Evolutionary conservation across 1,140 invertebrate species (phyloP), one percentile per base, ranked within the genome.

Genomic region (Drosophila bocqueti): DNA sequence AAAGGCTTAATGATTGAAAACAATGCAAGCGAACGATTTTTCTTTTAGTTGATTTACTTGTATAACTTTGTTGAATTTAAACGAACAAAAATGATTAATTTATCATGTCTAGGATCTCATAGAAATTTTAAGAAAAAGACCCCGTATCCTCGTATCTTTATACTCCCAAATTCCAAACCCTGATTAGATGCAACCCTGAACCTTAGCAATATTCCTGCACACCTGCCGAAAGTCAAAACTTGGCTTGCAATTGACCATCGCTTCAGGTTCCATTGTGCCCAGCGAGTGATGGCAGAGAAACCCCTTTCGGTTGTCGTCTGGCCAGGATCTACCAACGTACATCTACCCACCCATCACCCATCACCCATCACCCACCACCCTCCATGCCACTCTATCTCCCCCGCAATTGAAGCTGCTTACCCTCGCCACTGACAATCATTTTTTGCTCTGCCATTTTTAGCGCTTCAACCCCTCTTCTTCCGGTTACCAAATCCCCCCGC

Each of bases 171-270:
- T 26, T 3, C 21, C 21, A 24, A 57, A 40, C 1, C 21, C 54
- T 11, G 2, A 7, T 0, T 26, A 57, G 36, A 38, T 24, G 10
- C 9, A 3, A 16, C 11, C 40, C 62, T 36, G 8, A 1, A 29
- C 31, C 42, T 6, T 4, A 11, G 15, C 31, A 24, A 66, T 31
- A 24, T 29, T 7, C 8, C 46, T n/a, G 8, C 7, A 50, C 43
- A 69, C 43, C 43, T 38, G 2, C 13, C 2, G 36, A 68, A 73
- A 65, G 66, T 62, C 47, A 76, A 68, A 89, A 79, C 84, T 84
- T 90, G 84, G 84, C 84, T 89, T 84, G 84, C 84, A 87, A 87
- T 87, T 89, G 84, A 89, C 84, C 84, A 89, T 47, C 84, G 78
- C 78, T 73, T 63, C 68, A 60, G 62, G 65, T 65, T 47, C 61